phyloP scores from a whole-genome alignment of 2,888 invertebrate species.

The Phrixothrix hirtus region DNA sequence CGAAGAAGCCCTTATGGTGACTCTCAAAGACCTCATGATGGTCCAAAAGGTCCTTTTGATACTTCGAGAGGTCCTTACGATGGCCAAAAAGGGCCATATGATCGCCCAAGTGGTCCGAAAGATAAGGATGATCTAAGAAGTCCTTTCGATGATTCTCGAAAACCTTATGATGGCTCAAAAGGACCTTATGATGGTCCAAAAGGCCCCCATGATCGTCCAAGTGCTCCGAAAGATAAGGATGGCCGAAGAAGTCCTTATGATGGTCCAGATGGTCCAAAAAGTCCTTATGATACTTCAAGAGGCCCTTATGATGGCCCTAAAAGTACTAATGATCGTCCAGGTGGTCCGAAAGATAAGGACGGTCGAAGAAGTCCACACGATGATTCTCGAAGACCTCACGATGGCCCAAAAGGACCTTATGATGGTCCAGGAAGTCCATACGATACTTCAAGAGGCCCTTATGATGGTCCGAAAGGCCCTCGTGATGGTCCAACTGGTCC shows the following conservation, averaged over 20 bases:
- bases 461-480: slow-evolving; percentile 9
- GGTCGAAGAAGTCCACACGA: neutral
- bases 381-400: neutral
- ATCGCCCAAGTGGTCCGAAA: slow-evolving; percentile 12
- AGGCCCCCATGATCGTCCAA: neutral
- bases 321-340: slow-evolving; percentile 3
- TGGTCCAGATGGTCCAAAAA: slow-evolving; percentile 4
- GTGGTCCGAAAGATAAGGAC: slow-evolving; percentile 1
- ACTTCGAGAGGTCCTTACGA: neutral
- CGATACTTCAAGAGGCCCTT: neutral
- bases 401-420: slow-evolving; percentile 8
- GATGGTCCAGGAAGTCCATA: neutral
- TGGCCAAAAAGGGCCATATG: slow-evolving; percentile 5
- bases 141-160: neutral
- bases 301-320: slow-evolving; percentile 1
- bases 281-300: neutral
- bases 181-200: slow-evolving; percentile 1
- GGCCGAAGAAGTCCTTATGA: neutral
- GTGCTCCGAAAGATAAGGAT: neutral
- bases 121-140: slow-evolving; percentile 7
- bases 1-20: slow-evolving; percentile 11
- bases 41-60: neutral
- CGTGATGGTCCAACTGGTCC: neutral
- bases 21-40: slow-evolving; percentile 4
- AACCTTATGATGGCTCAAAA: neutral